A percentile compares a stretch with the other conserved stretches of the same genome.
These are phyloP conservation scores for Molossus molossus DNA, from an alignment of 2,797 vertebrate species.

Conservation along the genomic window DNA sequence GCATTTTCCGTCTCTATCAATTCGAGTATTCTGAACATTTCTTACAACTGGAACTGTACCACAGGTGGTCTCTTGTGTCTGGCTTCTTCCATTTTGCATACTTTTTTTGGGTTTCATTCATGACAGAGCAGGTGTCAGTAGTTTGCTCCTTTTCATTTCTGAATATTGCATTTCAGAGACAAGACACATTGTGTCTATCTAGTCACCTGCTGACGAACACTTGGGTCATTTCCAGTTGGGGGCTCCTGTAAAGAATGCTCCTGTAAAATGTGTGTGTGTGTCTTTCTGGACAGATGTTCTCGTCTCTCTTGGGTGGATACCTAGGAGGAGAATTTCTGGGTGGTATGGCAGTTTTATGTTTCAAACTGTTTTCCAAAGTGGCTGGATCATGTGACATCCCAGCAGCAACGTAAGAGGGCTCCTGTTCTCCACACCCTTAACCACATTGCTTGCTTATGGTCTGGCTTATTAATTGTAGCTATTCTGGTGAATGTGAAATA, in stretches of 20 bases:
- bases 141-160: neutral
- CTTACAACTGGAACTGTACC: neutral
- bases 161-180: neutral
- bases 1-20: neutral
- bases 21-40: neutral
- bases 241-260: neutral
- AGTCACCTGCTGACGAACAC: neutral
- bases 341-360: neutral
- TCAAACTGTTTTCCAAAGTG: constrained; percentile 32
- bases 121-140: neutral
- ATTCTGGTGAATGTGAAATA: neutral
- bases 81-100: neutral
- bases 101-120: neutral
- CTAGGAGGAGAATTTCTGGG: neutral
- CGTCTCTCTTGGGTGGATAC: neutral
- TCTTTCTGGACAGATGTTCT: neutral
- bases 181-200: neutral
- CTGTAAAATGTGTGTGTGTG: neutral
- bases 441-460: neutral
- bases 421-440: neutral
- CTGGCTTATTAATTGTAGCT: neutral
- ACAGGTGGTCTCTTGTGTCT: neutral
- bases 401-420: neutral
- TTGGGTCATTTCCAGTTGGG: neutral
- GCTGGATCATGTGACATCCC: neutral